phyloP scores from a whole-genome alignment of 2,888 invertebrate genomes.

The Tinea semifulvella region DNA sequence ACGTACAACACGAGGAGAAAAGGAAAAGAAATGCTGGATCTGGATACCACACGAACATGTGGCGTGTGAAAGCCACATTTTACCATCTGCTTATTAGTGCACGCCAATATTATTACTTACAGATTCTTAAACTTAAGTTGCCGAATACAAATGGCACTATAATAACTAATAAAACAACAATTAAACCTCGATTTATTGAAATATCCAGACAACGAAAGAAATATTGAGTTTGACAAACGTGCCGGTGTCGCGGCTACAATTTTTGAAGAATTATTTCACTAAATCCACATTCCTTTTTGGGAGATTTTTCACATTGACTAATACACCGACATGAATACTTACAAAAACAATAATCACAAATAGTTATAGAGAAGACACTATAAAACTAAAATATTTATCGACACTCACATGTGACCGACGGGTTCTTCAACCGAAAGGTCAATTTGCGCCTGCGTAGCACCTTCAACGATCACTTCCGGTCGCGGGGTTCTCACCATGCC shows the following conservation, averaged over 20 bases:
- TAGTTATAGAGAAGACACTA: conserved; percentile 52
- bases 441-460: conserved; percentile 76
- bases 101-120: conserved; percentile 1
- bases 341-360: conserved; percentile 53
- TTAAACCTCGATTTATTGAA: conserved; percentile 23
- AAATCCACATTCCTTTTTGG: conserved; percentile 43
- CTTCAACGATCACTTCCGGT: conserved; percentile 66
- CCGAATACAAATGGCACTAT: not conserved
- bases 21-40: conserved; percentile 22
- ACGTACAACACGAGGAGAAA: too few relatives aligned
- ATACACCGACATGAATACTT: conserved; percentile 59
- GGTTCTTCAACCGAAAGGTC: conserved; percentile 87
- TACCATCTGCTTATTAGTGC: not conserved
- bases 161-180: conserved; percentile 1
- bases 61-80: conserved; percentile 29
- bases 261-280: conserved; percentile 43
- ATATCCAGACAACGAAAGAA: conserved; percentile 36
- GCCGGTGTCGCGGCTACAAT: conserved; percentile 43
- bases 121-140: not conserved
- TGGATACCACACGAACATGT: conserved; percentile 46
- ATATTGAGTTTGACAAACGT: conserved; percentile 58
- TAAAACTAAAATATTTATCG: conserved; percentile 67
- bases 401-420: conserved; percentile 93
- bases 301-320: conserved; percentile 45
- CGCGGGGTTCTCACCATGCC: conserved; percentile 60